Percentiles rank a stretch among this genome's conserved stretches.
Evolutionary conservation across 2,113 vertebrate genomes (phyloP).

Genomic region (Dipodomys spectabilis): DNA sequence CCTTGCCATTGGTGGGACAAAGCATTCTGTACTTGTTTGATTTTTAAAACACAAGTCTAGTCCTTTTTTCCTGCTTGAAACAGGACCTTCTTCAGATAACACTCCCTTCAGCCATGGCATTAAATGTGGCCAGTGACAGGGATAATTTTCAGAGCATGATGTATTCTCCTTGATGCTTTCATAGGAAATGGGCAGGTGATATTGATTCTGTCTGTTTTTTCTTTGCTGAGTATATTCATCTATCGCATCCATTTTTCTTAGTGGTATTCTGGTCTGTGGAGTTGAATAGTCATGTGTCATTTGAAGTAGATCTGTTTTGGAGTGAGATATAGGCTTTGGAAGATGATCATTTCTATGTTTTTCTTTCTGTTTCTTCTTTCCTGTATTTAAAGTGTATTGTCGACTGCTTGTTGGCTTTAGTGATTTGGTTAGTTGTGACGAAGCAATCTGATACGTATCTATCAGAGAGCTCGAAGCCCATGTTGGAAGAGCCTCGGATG

Average conservation of each 20-base stretch:
- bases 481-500: background rate
- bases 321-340: background rate
- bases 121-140: background rate
- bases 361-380: slow-evolving; percentile 8
- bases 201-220: background rate
- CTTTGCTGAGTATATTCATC: background rate
- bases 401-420: background rate
- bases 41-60: background rate
- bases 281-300: background rate
- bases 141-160: background rate
- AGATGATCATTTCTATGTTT: background rate
- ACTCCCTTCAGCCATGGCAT: background rate
- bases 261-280: background rate
- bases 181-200: background rate
- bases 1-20: background rate
- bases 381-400: background rate
- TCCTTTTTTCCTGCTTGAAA: background rate
- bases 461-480: background rate
- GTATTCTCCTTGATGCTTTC: background rate
- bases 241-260: background rate
- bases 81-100: background rate
- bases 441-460: background rate
- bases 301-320: background rate
- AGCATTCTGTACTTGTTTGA: background rate
- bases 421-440: background rate